These are phyloP conservation scores for Enteromius mattozi DNA, from an alignment of 2,797 vertebrate species.

Conservation along the genomic window DNA sequence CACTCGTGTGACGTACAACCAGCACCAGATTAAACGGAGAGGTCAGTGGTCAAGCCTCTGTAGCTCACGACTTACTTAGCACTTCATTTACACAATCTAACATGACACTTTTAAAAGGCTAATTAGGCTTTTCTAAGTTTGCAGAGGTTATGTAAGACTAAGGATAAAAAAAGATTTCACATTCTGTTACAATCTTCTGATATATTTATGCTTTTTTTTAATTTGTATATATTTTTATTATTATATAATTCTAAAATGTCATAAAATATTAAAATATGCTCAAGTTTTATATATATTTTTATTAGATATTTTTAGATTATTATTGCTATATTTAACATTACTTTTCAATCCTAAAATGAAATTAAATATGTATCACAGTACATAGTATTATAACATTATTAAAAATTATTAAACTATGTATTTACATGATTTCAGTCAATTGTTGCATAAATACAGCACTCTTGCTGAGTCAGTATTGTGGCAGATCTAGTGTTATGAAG, in stretches of 20 bases:
- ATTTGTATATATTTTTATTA: too few relatives aligned
- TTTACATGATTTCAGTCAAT: background rate
- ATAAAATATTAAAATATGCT: too few relatives aligned
- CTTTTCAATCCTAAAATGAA: too few relatives aligned
- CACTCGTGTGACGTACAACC: background rate
- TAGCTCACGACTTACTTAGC: constrained; percentile 9
- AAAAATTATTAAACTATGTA: background rate
- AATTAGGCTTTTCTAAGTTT: background rate
- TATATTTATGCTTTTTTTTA: too few relatives aligned
- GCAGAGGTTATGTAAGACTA: background rate
- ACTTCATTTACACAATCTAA: constrained; percentile 10
- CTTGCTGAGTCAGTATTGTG: constrained; percentile 16
- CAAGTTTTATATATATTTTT: too few relatives aligned
- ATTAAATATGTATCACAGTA: too few relatives aligned
- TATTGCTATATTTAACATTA: too few relatives aligned
- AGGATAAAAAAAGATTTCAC: background rate
- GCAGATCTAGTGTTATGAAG: background rate
- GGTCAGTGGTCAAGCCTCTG: background rate
- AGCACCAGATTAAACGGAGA: background rate
- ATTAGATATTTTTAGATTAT: too few relatives aligned
- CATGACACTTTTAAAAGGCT: background rate
- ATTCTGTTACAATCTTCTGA: background rate
- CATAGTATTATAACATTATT: too few relatives aligned
- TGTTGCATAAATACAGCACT: background rate
- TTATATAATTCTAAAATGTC: too few relatives aligned